Conservation (phyloP, 1,140 invertebrate genomes). For the Trinorchestia longiramus region DNA sequence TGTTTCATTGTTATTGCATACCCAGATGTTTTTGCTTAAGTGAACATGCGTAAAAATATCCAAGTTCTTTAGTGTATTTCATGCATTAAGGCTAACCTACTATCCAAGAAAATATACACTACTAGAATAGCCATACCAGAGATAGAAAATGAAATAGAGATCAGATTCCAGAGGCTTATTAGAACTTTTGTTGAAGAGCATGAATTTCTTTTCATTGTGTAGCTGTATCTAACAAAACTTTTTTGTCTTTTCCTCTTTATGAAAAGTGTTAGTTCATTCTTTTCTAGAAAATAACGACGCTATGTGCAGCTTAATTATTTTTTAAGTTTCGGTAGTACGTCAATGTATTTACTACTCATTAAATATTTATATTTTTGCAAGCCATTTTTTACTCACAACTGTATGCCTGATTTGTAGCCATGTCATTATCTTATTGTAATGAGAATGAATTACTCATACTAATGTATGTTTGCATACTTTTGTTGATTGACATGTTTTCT, state of each 20-base stretch:
- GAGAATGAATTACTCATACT: neutral
- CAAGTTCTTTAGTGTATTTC: too few relatives aligned
- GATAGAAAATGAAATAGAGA: neutral
- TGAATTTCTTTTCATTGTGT: neutral
- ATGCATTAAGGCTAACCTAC: neutral
- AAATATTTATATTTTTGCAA: neutral
- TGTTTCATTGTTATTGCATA: too few relatives aligned
- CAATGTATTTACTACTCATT: neutral
- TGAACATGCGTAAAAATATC: too few relatives aligned
- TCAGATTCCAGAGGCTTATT: neutral
- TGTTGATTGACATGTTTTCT: neutral
- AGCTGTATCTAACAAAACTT: neutral
- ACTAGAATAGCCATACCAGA: neutral
- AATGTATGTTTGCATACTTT: neutral
- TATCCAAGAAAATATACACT: neutral
- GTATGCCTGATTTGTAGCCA: neutral
- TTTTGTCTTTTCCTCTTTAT: neutral
- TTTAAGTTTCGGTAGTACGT: neutral
- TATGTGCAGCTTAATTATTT: neutral
- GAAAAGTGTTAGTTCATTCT: neutral
- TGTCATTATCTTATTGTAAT: neutral
- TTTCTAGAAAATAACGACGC: neutral
- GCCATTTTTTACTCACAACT: neutral
- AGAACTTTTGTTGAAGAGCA: neutral
- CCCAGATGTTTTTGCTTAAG: too few relatives aligned